Evolutionary conservation across 2,888 invertebrate genomes (phyloP), one percentile per base, ranked within the genome.

Genomic region (Cephus rjabovi): DNA sequence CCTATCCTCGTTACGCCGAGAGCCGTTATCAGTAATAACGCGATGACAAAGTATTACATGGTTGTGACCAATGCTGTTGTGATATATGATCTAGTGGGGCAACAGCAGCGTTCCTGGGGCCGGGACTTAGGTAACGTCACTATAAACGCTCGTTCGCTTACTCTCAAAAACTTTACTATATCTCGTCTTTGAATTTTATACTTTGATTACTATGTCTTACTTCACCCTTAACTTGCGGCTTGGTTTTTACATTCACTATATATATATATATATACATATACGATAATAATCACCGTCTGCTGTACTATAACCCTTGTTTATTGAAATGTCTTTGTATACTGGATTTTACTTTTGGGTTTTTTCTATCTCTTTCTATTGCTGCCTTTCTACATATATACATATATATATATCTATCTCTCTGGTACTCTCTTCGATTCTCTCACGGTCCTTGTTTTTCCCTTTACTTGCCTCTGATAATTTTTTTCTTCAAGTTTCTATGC

Each of bases 41-140:
- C 35, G 35, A 74, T 23, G 12, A 34, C 30, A 74, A 35, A 82
- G 87, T 82, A 77, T 87, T 86, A 89, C 87, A 90, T 89, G 87
- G 88, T 89, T 90, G 87, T 90, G 90, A 91, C 89, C 89, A 86
- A 90, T 87, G 88, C 87, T 90, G 85, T 91, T 91, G 87, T 91
- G 89, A 90, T 91, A 91, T 90, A 90, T 91, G 90, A 91, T 93
- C 92, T 93, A 93, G 93, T 93, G 93, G 93, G 93, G 92, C 93
- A 93, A 91, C 93, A 93, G 92, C 93, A 93, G 90, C 93, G 93
- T 92, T 93, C 93, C 92, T 93, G 93, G 93, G 93, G 93, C 92
- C 93, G 93, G 89, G 93, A 93, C 92, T 92, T 93, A 93, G 93
- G 93, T 93, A 93, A 93, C 92, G 89, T 91, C 90, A 89, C 86